Evolutionary conservation across 2,888 invertebrate species (phyloP).

Genomic region (Watsonalla binaria): DNA sequence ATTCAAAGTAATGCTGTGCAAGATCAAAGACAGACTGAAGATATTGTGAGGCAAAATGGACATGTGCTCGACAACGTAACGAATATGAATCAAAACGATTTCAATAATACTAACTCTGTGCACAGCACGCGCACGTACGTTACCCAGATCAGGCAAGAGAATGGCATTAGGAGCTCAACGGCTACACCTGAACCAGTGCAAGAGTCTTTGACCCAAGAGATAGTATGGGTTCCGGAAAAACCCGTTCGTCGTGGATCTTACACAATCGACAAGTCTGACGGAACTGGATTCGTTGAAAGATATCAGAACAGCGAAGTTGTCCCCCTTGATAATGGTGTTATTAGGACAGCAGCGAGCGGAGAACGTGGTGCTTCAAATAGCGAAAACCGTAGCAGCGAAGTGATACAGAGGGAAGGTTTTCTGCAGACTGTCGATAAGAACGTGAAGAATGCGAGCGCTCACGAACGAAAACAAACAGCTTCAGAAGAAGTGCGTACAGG

Average conservation of each 20-base stretch:
- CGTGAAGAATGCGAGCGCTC: slow-evolving; percentile 50
- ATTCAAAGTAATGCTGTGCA: slow-evolving; percentile 7
- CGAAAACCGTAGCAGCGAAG: slow-evolving; percentile 45
- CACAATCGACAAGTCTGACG: slow-evolving; percentile 62
- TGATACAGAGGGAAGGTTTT: slow-evolving; percentile 53
- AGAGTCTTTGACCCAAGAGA: slow-evolving; percentile 60
- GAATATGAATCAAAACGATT: slow-evolving; percentile 21
- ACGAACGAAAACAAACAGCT: slow-evolving; percentile 51
- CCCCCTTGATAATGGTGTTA: slow-evolving; percentile 57
- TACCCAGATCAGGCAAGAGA: slow-evolving; percentile 58
- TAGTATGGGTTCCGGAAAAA: slow-evolving; percentile 67
- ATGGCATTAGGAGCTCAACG: slow-evolving; percentile 54
- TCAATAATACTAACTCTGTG: slow-evolving; percentile 24
- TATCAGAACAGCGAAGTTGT: slow-evolving; percentile 57
- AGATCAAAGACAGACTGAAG: slow-evolving; percentile 7
- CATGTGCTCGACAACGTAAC: slow-evolving; percentile 23
- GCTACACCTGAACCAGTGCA: slow-evolving; percentile 61
- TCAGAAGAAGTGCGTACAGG: slow-evolving; percentile 59
- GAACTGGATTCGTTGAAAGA: slow-evolving; percentile 47
- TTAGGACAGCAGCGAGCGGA: slow-evolving; percentile 48
- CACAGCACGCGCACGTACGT: slow-evolving; percentile 42
- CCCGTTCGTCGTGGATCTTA: slow-evolving; percentile 63
- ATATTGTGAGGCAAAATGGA: slow-evolving; percentile 14
- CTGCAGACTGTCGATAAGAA: slow-evolving; percentile 53
- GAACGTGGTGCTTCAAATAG: slow-evolving; percentile 44